phyloP scores from a whole-genome alignment of 2,113 vertebrate genomes.

The Indri indri region DNA sequence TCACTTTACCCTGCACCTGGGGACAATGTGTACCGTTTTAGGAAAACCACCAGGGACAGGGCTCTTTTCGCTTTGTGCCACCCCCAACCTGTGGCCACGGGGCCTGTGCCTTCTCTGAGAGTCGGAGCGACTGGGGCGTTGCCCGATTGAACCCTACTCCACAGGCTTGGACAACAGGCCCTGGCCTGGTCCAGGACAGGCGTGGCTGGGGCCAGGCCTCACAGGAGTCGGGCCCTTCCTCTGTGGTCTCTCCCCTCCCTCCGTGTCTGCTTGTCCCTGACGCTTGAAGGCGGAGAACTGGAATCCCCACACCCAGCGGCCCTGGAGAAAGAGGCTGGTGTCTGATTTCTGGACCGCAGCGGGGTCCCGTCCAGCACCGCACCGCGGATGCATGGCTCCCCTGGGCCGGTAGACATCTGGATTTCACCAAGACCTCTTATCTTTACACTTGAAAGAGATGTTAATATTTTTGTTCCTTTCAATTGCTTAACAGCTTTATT shows the following conservation, averaged over 20 bases:
- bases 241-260: neutral
- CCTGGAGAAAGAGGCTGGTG: neutral
- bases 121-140: neutral
- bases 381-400: neutral
- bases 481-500: neutral
- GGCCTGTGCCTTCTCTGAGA: neutral
- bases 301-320: neutral
- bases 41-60: neutral
- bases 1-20: fast-evolving
- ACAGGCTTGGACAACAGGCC: neutral
- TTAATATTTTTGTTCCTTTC: neutral
- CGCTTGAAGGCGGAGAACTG: no score
- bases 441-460: neutral
- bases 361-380: neutral
- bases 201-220: fast-evolving
- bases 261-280: neutral
- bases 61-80: neutral
- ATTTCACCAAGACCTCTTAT: neutral
- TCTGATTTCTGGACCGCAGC: fast-evolving
- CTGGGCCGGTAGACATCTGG: neutral
- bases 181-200: neutral
- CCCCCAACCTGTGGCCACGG: neutral
- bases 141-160: no score
- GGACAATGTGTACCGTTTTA: fast-evolving
- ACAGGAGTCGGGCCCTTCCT: neutral